Evolutionary conservation across 2,888 invertebrate genomes (phyloP).

Genomic region (Abscondita cerata): DNA sequence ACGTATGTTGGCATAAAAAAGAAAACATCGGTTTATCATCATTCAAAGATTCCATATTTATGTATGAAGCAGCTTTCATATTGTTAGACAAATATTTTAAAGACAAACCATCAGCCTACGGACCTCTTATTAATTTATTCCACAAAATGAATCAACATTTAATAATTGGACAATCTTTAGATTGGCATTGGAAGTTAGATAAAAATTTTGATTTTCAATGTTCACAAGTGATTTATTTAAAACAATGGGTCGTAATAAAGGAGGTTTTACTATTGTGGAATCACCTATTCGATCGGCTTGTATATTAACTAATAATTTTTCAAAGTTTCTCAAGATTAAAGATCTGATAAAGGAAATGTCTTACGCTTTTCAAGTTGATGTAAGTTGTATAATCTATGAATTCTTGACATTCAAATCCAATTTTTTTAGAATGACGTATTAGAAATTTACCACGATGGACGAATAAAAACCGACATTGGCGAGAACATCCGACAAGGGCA

Average conservation of each 20-base stretch:
- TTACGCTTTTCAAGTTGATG: not conserved
- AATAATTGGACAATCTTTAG: not conserved
- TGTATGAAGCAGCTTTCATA: not conserved
- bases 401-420: not conserved
- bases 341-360: not conserved
- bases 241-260: not conserved
- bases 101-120: not conserved
- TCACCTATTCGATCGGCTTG: not conserved
- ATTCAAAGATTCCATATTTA: not conserved
- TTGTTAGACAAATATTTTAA: not conserved
- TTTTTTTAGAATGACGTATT: not conserved
- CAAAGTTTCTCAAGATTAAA: not conserved
- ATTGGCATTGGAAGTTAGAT: not conserved
- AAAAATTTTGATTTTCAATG: not conserved
- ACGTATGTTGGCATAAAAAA: slow-evolving; percentile 1
- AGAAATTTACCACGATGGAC: not conserved
- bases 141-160: not conserved
- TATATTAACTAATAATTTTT: not conserved
- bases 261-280: not conserved
- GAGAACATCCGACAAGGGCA: not conserved
- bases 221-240: not conserved
- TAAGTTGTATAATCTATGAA: not conserved
- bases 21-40: not conserved
- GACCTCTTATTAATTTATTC: not conserved
- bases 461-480: not conserved